A percentile compares a stretch with the other conserved stretches of the same genome.
phyloP scores from a whole-genome alignment of 2,113 vertebrate species.

The Lepus europaeus region DNA sequence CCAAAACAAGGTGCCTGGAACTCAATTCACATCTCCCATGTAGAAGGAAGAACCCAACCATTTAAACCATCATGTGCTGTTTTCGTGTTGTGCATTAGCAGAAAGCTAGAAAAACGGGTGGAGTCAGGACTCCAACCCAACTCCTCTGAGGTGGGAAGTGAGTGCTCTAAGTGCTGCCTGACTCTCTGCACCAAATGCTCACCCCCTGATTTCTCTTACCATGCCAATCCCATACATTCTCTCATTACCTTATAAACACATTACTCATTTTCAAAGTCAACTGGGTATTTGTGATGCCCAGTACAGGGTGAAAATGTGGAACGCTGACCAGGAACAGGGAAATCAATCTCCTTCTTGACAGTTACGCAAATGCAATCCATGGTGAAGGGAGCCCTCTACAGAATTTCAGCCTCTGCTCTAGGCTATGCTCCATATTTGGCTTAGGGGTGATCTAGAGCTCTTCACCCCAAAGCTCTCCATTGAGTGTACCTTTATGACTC shows the following conservation, averaged over 20 bases:
- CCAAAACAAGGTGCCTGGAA: no score
- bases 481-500: neutral
- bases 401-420: neutral
- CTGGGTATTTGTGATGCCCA: neutral
- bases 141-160: no score
- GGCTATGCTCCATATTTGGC: neutral
- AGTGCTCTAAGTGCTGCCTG: no score
- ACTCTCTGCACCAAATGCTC: no score
- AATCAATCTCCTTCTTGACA: neutral
- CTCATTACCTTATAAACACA: neutral
- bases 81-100: no score
- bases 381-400: neutral
- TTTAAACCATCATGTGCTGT: no score
- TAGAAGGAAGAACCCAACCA: no score
- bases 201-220: neutral
- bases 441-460: neutral
- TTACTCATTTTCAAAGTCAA: neutral
- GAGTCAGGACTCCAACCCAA: no score
- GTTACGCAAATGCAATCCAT: neutral
- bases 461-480: neutral
- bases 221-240: neutral
- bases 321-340: neutral
- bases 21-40: no score
- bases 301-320: neutral
- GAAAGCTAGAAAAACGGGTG: no score